Base-by-base conservation (phyloP, 2,888 invertebrate species). In the Lasioglossum leucozonium region DNA sequence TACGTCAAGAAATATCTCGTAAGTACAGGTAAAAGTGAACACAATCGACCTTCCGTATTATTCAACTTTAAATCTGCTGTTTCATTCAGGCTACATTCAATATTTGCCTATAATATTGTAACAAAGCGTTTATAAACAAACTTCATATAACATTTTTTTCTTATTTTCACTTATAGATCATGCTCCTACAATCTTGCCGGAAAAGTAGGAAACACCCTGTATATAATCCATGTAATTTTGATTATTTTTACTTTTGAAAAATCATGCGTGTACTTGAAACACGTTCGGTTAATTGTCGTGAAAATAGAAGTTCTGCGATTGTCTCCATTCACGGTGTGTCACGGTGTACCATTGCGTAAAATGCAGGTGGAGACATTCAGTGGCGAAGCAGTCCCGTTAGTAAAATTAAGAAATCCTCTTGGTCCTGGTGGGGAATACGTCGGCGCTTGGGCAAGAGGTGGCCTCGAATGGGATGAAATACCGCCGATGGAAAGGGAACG, bases 391-490 rank as follows among this genome's bases (percentile, higher is more conserved):
- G 96, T 97, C 11, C 97, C 97, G 93, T 94, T 98, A 91, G 96
- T 98, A 40, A 96, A 97, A 93, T 95, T 98, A 81, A 95, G 97
- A 91, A 97, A 97, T 93, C 97, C 97, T 11, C 94, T 97, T 86
- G 96, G 96, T 16, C 95, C 96, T 2, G 96, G 96, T 72, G 96
- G 96, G 2, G 97, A 97, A 88, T 97, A 97, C 91, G 95, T 96
- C 51, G 97, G 97, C 13, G 96, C 97, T 47, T 97, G 97, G 97
- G 96, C 97, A 11, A 95, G 96, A 47, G 96, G 96, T 91, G 96
- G 97, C 4, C 95, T 96, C 40, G 97, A 97, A 89, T 98, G 98
- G 98, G 97, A 97, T 87, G 96, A 97, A 84, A 97, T 98, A 4
- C 96, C 97, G 0, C 96, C 96, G 0, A 96, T 96, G 82, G 98